A percentile compares a stretch with the other conserved stretches of the same genome.
phyloP scores from a whole-genome alignment of 2,797 vertebrate genomes.

The Champsocephalus esox region DNA sequence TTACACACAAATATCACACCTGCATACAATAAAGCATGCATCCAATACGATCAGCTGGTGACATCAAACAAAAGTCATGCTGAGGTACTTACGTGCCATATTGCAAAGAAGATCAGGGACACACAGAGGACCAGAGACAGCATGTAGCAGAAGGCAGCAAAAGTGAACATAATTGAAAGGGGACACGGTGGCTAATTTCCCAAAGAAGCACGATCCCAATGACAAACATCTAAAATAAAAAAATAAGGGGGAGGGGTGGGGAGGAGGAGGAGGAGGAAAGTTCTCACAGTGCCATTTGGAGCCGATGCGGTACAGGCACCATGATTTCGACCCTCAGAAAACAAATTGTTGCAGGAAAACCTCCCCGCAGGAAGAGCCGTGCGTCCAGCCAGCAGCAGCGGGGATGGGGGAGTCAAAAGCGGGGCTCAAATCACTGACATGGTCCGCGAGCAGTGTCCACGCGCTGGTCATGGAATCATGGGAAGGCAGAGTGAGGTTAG shows the following conservation, averaged over 20 bases:
- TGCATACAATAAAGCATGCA: background rate
- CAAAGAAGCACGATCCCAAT: slow-evolving; percentile 62
- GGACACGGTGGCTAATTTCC: slow-evolving; percentile 64
- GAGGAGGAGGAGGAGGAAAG: slow-evolving; percentile 42
- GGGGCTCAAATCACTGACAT: slow-evolving; percentile 50
- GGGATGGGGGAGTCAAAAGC: slow-evolving; percentile 36
- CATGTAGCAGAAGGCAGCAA: slow-evolving; percentile 90
- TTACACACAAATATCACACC: slow-evolving; percentile 38
- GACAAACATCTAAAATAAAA: slow-evolving; percentile 63
- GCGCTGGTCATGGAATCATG: background rate
- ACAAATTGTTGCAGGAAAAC: slow-evolving; percentile 61
- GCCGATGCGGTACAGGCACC: slow-evolving; percentile 58
- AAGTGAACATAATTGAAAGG: slow-evolving; percentile 86
- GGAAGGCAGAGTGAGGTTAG: background rate
- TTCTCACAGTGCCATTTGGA: slow-evolving; percentile 69
- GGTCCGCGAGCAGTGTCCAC: slow-evolving; percentile 6
- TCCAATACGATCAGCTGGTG: background rate
- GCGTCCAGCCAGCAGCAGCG: slow-evolving; percentile 40
- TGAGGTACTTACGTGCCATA: slow-evolving; percentile 87
- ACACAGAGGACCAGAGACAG: slow-evolving; percentile 88
- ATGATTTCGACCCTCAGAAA: slow-evolving; percentile 63
- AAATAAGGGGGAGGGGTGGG: background rate
- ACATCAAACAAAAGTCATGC: background rate
- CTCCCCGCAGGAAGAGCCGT: slow-evolving; percentile 38
- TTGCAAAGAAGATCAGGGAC: slow-evolving; percentile 88